These are phyloP conservation scores for Spinus pinus DNA, from an alignment of 2,797 vertebrate genomes.

Conservation along the genomic window DNA sequence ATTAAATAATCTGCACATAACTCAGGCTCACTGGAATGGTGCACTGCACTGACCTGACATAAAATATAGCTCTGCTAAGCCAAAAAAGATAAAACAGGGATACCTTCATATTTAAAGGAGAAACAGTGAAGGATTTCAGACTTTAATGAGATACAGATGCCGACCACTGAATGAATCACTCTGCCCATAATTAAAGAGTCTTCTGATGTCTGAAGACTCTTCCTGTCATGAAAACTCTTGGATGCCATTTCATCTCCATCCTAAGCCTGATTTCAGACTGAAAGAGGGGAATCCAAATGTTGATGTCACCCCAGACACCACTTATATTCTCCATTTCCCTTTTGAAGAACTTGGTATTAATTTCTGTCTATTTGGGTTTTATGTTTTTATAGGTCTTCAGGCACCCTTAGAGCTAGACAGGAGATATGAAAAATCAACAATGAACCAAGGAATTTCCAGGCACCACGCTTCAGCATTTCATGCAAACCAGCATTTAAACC, in stretches of 20 bases:
- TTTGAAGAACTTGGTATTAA: slow-evolving; percentile 62
- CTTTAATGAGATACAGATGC: slow-evolving; percentile 75
- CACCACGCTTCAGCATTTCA: neutral
- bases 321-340: slow-evolving; percentile 61
- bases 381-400: slow-evolving; percentile 46
- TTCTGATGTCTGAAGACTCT: slow-evolving; percentile 86
- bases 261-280: slow-evolving; percentile 64
- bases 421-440: slow-evolving; percentile 45
- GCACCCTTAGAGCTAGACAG: slow-evolving; percentile 10
- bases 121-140: slow-evolving; percentile 59
- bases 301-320: slow-evolving; percentile 73
- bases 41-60: neutral
- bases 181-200: slow-evolving; percentile 75
- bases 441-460: neutral
- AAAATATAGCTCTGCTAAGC: slow-evolving; percentile 47
- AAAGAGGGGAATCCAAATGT: slow-evolving; percentile 58
- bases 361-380: slow-evolving; percentile 34
- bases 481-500: neutral
- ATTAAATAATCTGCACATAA: slow-evolving; percentile 61
- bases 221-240: slow-evolving; percentile 82
- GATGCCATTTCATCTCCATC: slow-evolving; percentile 80
- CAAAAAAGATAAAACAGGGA: slow-evolving; percentile 60
- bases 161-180: slow-evolving; percentile 83
- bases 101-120: slow-evolving; percentile 54
- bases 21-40: slow-evolving; percentile 7